A percentile compares a stretch with the other conserved stretches of the same genome.
These are phyloP conservation scores for Xanthorhoe spadicearia DNA, from an alignment of 2,888 invertebrate species.

Conservation along the genomic window DNA sequence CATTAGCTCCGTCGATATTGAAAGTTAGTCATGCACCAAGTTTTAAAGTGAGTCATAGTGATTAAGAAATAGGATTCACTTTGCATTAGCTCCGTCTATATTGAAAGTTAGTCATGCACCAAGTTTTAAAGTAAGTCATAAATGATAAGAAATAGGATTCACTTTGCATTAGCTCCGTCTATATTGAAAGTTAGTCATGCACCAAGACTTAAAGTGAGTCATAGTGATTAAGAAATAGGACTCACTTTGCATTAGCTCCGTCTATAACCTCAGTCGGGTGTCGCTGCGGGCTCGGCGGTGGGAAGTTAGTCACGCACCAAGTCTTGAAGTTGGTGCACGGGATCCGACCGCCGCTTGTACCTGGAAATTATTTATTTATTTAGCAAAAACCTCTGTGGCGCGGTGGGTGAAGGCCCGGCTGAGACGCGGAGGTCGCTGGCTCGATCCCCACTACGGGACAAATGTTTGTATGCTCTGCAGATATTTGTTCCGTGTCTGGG, in stretches of 20 bases:
- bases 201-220: conserved; percentile 78
- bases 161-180: conserved; percentile 62
- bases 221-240: conserved; percentile 58
- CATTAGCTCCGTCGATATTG: conserved; percentile 54
- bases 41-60: conserved; percentile 75
- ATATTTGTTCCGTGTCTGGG: too few relatives aligned
- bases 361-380: conserved; percentile 47
- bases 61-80: conserved; percentile 56
- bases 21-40: conserved; percentile 73
- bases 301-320: conserved; percentile 73
- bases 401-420: too few relatives aligned
- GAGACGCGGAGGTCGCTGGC: too few relatives aligned
- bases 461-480: too few relatives aligned
- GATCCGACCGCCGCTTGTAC: conserved; percentile 72
- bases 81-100: conserved; percentile 54
- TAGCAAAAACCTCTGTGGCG: too few relatives aligned
- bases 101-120: conserved; percentile 73
- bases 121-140: conserved; percentile 75
- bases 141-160: conserved; percentile 51
- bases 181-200: conserved; percentile 64
- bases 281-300: conserved; percentile 65
- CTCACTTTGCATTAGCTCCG: conserved; percentile 64
- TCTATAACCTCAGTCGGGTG: conserved; percentile 49
- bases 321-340: conserved; percentile 76
- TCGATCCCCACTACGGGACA: too few relatives aligned